These are phyloP conservation scores for Rhagonycha fulva DNA, from an alignment of 2,888 invertebrate species.

Conservation along the genomic window DNA sequence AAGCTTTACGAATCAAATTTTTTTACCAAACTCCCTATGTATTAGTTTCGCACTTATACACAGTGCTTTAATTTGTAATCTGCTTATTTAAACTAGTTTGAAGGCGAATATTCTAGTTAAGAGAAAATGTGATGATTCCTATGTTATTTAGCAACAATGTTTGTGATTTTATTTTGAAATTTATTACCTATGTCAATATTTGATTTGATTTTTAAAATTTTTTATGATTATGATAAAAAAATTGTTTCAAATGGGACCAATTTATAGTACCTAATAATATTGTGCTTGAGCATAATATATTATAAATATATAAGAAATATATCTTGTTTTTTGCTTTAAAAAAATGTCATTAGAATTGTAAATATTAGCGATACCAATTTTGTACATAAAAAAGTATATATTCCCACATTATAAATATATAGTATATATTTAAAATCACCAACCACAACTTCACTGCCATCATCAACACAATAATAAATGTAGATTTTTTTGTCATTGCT, in stretches of 20 bases:
- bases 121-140: conserved; percentile 22
- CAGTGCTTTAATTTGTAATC: conserved; percentile 14
- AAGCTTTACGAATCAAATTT: neutral
- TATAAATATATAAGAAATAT: conserved; percentile 12
- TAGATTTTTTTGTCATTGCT: conserved; percentile 28
- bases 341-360: conserved; percentile 27
- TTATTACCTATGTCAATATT: conserved; percentile 14
- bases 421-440: conserved; percentile 11
- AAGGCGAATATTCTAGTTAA: conserved; percentile 18
- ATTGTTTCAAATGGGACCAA: conserved; percentile 17
- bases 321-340: conserved; percentile 16
- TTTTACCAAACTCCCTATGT: neutral
- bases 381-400: conserved; percentile 9
- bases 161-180: conserved; percentile 24
- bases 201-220: neutral
- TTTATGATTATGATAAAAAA: conserved; percentile 6
- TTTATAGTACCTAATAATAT: conserved; percentile 26
- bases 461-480: conserved; percentile 22
- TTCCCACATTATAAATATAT: neutral
- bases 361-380: conserved; percentile 22
- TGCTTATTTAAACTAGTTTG: conserved; percentile 20
- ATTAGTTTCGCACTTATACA: neutral
- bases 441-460: conserved; percentile 34
- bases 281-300: conserved; percentile 26
- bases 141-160: conserved; percentile 12